A percentile compares a stretch with the other conserved stretches of the same genome.
Evolutionary conservation across 2,888 invertebrate genomes (phyloP).

Genomic region (Cephus pygmeus): DNA sequence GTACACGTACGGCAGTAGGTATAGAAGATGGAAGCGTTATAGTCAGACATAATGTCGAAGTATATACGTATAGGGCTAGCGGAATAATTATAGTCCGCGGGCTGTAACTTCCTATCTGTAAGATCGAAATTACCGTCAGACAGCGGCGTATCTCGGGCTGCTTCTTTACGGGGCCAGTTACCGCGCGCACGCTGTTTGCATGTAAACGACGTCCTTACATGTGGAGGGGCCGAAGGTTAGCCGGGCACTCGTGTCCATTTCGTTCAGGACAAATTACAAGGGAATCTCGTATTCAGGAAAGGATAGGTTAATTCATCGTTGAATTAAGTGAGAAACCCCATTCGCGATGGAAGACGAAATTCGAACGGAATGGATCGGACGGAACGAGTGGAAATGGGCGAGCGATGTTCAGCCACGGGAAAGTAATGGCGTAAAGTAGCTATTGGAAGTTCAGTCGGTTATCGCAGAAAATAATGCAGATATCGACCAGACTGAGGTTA

Average conservation of each 20-base stretch:
- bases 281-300: conserved; percentile 17
- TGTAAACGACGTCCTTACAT: conserved; percentile 53
- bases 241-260: conserved; percentile 35
- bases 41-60: conserved; percentile 14
- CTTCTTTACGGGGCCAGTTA: conserved; percentile 51
- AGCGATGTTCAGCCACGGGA: neutral
- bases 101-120: conserved; percentile 47
- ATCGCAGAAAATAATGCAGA: neutral
- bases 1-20: neutral
- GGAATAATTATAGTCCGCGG: conserved; percentile 47
- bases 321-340: conserved; percentile 17
- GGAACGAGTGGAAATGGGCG: neutral
- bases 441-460: neutral
- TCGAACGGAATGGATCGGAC: neutral
- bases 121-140: conserved; percentile 51
- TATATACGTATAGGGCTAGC: conserved; percentile 6
- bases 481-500: neutral
- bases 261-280: conserved; percentile 40
- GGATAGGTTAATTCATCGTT: conserved; percentile 16
- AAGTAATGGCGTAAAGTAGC: neutral
- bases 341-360: neutral
- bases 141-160: conserved; percentile 44
- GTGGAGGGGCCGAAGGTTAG: conserved; percentile 37
- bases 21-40: neutral
- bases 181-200: conserved; percentile 46